These are phyloP conservation scores for Dexiosoma caninum DNA, from an alignment of 2,888 invertebrate species.

Conservation along the genomic window DNA sequence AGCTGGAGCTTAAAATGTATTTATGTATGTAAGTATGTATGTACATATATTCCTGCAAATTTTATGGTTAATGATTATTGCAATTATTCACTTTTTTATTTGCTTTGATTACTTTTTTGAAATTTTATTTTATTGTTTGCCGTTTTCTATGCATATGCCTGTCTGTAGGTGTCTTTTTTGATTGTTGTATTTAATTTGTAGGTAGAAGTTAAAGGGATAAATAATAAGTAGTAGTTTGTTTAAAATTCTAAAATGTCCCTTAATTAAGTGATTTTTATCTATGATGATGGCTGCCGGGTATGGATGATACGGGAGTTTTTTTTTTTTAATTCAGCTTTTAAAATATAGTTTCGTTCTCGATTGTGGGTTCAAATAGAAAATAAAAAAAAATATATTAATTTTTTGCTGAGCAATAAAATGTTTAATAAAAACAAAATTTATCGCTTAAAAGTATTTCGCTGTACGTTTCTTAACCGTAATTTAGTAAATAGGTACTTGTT, in stretches of 20 bases:
- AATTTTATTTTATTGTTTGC: not conserved
- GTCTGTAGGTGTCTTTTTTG: slow-evolving; percentile 11
- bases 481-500: no score
- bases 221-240: slow-evolving; percentile 30
- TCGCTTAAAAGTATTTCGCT: no score
- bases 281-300: not conserved
- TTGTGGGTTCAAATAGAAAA: no score
- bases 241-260: slow-evolving; percentile 43
- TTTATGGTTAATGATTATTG: slow-evolving; percentile 56
- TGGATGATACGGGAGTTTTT: no score
- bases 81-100: slow-evolving; percentile 45
- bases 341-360: no score
- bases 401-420: no score
- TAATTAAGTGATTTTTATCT: slow-evolving; percentile 36
- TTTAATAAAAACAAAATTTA: no score
- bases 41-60: slow-evolving; percentile 50
- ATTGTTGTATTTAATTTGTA: slow-evolving; percentile 12
- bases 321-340: no score
- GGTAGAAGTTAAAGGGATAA: slow-evolving; percentile 10
- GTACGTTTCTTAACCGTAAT: no score
- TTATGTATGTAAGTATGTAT: slow-evolving; percentile 39
- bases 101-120: not conserved
- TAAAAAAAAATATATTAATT: no score
- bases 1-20: slow-evolving; percentile 33
- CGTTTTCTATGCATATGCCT: not conserved